Evolutionary conservation across 53 echinoderm and acorn worm species (phyloP), one percentile per base, ranked within the genome.

Genomic region (Paracentrotus lividus): DNA sequence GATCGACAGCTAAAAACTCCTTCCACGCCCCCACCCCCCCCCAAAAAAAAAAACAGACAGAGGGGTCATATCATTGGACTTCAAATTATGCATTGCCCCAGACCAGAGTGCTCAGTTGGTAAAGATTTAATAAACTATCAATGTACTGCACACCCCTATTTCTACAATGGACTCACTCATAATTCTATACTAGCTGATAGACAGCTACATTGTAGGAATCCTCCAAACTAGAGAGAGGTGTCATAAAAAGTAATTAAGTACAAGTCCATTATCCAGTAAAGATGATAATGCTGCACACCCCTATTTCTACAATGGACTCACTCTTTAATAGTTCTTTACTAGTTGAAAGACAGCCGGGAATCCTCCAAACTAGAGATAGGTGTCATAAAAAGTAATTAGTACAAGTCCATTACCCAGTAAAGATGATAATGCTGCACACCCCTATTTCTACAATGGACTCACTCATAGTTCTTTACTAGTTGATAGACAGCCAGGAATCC

Each of bases 381-480:
- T 51, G 51, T 58, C 21, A 10, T 20, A 58, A 5, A 58, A 58
- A 14, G 21, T n/a, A 58, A 58, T 4, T 16, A 12, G 14, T 58
- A 21, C 21, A 23, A 4, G 16, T 6, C 20, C 18, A 16, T 21
- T 24, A 59, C 20, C 20, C 24, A 5, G 1, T n/a, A n/a, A 59
- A 23, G 1, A 3, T 59, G 59, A 20, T 59, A 49, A 52, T 53
- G 38, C 32, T 86, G 14, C 52, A 14, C 52, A 86, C 75, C 75
- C 58, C 56, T 44, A 61, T 64, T 52, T 52, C 52, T 12, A 72
- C 40, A 38, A 61, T 84, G 54, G 13, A 96, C 98, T 98, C 88
- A 98, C 98, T 98, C 98, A 77, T 97, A 98, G 77, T 98, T 98
- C 88, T 97, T 98, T 84, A 98, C 97, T 47, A 98, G 93, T 69